Evolutionary conservation across 2,797 vertebrate genomes (phyloP), one percentile per base, ranked within the genome.

Genomic region (Cercopithecus diana): DNA sequence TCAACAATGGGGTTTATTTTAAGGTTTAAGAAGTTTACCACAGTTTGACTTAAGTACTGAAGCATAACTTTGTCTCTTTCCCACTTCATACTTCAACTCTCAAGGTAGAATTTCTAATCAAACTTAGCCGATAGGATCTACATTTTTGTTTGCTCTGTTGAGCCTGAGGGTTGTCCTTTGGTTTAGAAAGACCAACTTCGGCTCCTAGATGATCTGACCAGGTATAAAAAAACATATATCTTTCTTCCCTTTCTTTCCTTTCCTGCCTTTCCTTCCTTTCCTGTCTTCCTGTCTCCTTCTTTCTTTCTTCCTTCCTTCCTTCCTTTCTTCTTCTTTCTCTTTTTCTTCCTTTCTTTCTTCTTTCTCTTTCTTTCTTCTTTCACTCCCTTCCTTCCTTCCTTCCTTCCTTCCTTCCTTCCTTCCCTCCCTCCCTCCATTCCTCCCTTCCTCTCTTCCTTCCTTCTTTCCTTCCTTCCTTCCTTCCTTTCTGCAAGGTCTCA

Each of bases 371-470:
- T 19, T 61, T 15, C 28, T 14, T 64, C 0, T 0, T 58, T 17
- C 8, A 1, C 55, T 57, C 0, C 5, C 50, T 52, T 50, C 50
- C 50, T 50, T 15, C 14, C 52, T 22, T 3, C 52, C 20, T 55
- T 55, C 55, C 22, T 9, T 10, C 8, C 22, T 24, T 22, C 55
- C 55, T 1, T 50, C 48, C 52, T 55, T 22, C 1, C 55, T 24
- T 9, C 1, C 11, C 8, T 2, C 2, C 57, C 0, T 2, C 2
- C 24, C 2, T 14, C 30, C 28, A 0, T 14, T 14, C 26, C 11
- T 58, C 5, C 26, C 26, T 57, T 4, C 22, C 3, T 24, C 3
- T 3, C 3, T 24, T 0, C 22, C 7, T 57, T 4, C 55, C 9
- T 57, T 2, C 1, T 2, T 28, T 1, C 11, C 1, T 12, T 13